These are phyloP conservation scores for Steinernema khuongi DNA, from an alignment of 1,140 invertebrate species.

Conservation along the genomic window DNA sequence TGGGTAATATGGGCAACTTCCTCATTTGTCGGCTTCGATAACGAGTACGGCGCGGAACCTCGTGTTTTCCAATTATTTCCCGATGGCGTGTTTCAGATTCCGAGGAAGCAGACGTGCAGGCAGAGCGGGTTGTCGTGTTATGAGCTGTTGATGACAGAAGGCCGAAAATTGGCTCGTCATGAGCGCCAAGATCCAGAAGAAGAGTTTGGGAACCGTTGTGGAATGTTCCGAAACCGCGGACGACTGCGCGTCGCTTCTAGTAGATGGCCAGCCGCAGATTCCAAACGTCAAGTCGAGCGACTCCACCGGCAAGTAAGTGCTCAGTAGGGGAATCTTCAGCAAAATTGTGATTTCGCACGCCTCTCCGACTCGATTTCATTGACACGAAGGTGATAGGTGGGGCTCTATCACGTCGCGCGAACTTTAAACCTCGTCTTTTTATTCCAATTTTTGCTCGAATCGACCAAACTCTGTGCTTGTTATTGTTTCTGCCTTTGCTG, in stretches of 20 bases:
- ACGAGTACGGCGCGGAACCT: background rate
- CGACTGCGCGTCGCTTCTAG: background rate
- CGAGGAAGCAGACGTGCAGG: background rate
- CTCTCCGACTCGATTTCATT: no score
- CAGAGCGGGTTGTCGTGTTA: constrained; percentile 4
- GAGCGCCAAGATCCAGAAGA: constrained; percentile 1
- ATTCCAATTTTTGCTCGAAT: no score
- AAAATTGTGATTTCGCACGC: no score
- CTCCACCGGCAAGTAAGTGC: background rate
- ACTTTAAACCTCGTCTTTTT: no score
- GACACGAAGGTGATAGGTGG: background rate
- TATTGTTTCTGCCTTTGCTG: no score
- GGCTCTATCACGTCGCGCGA: background rate
- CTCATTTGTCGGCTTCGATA: background rate
- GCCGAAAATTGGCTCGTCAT: background rate
- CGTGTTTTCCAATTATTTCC: background rate
- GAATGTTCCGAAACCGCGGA: background rate
- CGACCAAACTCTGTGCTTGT: no score
- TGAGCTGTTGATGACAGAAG: background rate
- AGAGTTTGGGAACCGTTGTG: background rate
- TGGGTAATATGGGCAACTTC: background rate
- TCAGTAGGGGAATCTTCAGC: no score
- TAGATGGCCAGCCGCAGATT: background rate
- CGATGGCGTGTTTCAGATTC: background rate
- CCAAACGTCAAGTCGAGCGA: background rate